Conservation (phyloP, 2,113 vertebrate species). For the Oxygymnocypris stewartii region DNA sequence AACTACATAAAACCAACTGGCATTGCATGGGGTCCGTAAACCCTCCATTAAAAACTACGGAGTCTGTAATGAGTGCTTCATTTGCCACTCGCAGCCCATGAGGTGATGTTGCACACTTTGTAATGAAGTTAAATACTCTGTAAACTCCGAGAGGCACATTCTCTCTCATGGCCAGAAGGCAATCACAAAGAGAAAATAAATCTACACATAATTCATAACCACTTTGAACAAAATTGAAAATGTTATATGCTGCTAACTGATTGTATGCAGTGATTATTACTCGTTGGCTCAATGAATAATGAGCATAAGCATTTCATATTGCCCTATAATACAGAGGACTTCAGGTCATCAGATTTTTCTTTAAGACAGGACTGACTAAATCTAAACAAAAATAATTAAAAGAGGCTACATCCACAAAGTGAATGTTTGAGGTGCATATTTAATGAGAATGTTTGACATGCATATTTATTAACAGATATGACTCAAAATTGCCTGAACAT, state of each 20-base stretch:
- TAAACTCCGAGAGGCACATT: slow-evolving; percentile 4
- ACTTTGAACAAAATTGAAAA: neutral
- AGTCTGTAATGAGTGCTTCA: slow-evolving; percentile 14
- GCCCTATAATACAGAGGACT: neutral
- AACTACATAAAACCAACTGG: neutral
- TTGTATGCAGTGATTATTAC: slow-evolving; percentile 14
- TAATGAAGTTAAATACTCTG: slow-evolving; percentile 26
- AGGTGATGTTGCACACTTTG: slow-evolving; percentile 1
- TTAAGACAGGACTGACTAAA: neutral
- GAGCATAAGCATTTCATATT: neutral
- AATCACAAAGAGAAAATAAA: neutral
- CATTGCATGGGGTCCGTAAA: slow-evolving; percentile 3
- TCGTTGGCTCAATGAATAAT: neutral
- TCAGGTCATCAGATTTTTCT: slow-evolving; percentile 1
- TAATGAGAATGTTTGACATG: neutral
- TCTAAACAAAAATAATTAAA: neutral
- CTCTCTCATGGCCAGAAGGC: slow-evolving; percentile 10
- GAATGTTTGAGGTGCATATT: neutral
- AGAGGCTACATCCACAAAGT: neutral
- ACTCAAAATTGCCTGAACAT: neutral
- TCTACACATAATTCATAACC: slow-evolving; percentile 14
- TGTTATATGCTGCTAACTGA: neutral
- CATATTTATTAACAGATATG: neutral
- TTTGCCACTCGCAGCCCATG: neutral
- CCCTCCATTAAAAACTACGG: slow-evolving; percentile 24